Evolutionary conservation across 2,113 vertebrate genomes (phyloP).

Genomic region (Puma concolor): DNA sequence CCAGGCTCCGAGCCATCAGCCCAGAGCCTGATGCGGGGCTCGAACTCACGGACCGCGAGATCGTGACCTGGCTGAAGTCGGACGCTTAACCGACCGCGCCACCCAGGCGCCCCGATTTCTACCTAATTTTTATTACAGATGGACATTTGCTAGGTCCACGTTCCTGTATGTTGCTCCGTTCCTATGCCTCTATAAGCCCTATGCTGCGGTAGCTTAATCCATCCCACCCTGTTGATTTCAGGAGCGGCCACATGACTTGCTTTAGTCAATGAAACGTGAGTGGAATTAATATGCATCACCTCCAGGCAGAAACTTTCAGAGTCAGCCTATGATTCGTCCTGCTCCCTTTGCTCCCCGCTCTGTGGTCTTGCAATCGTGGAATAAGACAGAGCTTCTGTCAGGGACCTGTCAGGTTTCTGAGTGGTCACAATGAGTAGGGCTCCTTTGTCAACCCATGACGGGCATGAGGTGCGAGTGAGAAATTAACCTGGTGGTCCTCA

Average conservation of each 20-base stretch:
- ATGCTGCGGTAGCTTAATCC: background rate
- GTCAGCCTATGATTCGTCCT: rapidly evolving
- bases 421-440: background rate
- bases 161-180: background rate
- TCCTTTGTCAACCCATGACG: background rate
- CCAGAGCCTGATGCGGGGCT: too few species aligned
- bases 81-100: too few species aligned
- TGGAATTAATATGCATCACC: background rate
- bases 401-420: background rate
- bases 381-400: background rate
- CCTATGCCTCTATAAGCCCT: background rate
- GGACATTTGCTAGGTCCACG: background rate
- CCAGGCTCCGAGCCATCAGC: too few species aligned
- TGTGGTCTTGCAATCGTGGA: background rate
- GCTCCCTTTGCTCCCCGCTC: background rate
- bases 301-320: background rate
- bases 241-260: background rate
- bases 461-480: background rate
- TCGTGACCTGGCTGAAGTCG: too few species aligned
- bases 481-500: background rate
- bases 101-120: background rate
- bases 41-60: too few species aligned
- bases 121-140: background rate
- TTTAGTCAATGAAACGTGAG: background rate
- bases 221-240: background rate